phyloP scores from a whole-genome alignment of 2,888 invertebrate species.

The Aquatica leii region DNA sequence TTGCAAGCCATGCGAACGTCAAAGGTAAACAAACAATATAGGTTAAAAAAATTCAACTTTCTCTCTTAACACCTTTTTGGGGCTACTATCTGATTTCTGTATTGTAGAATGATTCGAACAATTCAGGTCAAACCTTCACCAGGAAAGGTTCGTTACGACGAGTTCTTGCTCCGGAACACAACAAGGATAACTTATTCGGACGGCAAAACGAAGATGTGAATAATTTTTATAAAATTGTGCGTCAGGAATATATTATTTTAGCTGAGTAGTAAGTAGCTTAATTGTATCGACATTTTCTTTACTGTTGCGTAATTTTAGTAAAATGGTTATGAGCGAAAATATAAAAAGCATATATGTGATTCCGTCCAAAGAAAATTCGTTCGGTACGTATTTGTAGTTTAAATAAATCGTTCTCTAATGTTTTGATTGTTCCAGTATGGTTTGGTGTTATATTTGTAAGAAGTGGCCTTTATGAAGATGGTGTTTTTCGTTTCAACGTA shows the following conservation, averaged over 20 bases:
- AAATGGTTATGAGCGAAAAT: constrained; percentile 85
- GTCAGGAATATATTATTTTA: constrained; percentile 89
- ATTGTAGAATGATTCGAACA: constrained; percentile 37
- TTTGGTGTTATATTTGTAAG: constrained; percentile 91
- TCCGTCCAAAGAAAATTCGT: constrained; percentile 84
- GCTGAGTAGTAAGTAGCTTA: constrained; percentile 85
- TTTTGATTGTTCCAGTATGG: constrained; percentile 73
- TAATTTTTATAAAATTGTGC: constrained; percentile 77
- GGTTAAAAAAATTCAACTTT: too few relatives aligned
- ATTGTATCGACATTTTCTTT: neutral
- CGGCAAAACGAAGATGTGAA: constrained; percentile 66
- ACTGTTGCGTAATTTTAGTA: constrained; percentile 67
- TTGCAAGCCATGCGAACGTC: too few relatives aligned
- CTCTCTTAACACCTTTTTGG: too few relatives aligned
- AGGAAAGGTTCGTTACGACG: constrained; percentile 67
- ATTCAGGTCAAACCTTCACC: constrained; percentile 54
- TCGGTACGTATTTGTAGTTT: constrained; percentile 70
- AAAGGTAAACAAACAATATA: too few relatives aligned
- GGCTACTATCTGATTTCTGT: too few relatives aligned
- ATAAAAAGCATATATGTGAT: constrained; percentile 91
- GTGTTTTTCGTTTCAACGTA: constrained; percentile 88
- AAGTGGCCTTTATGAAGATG: constrained; percentile 88
- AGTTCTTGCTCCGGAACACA: constrained; percentile 64
- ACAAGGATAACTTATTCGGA: constrained; percentile 68
- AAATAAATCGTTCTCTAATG: too few relatives aligned